Evolutionary conservation across 2,888 invertebrate genomes (phyloP), one percentile per base, ranked within the genome.

Genomic region (Drosophila prostipennis): DNA sequence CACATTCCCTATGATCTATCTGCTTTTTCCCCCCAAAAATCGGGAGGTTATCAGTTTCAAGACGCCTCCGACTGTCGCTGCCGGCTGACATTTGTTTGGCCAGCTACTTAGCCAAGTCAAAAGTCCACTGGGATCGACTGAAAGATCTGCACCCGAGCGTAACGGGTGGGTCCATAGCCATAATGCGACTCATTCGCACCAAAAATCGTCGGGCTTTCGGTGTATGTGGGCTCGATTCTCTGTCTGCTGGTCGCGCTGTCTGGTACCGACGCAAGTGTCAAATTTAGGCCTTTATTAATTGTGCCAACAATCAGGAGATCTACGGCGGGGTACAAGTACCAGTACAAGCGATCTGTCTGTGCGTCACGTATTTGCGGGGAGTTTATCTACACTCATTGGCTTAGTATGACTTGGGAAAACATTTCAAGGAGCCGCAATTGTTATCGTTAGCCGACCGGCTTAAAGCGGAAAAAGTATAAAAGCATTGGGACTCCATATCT

Each of bases 231-330:
- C 37, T 11, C 46, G 34, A 45, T 51, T 55, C 37, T 46, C 23
- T 23, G 39, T 52, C 45, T 52, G 63, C n/a, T 54, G 69, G 59
- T 70, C 69, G 51, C 70, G 70, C 67, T 77, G 65, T 68, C 65
- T 76, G 70, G 52, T 64, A 46, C 71, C 54, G 43, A 39, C 11
- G 34, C 34, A 60, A 71, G 60, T 72, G 72, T 72, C 60, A 74
- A 72, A 73, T 75, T 74, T 55, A 68, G 19, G 72, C 40, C 64
- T 55, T 67, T 42, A 56, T 80, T 78, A 79, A 85, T 85, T 82
- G 85, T 79, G 85, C 80, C 73, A 82, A 82, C 81, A 57, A 57
- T 46, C 36, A 46, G 56, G 13, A 43, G 61, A 63, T 63, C 48
- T 57, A 26, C 48, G 26, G 40, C 13, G 11, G 34, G 34, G 34